Evolutionary conservation across 2,888 invertebrate species (phyloP).

Genomic region (Meiosimyza platycephala): DNA sequence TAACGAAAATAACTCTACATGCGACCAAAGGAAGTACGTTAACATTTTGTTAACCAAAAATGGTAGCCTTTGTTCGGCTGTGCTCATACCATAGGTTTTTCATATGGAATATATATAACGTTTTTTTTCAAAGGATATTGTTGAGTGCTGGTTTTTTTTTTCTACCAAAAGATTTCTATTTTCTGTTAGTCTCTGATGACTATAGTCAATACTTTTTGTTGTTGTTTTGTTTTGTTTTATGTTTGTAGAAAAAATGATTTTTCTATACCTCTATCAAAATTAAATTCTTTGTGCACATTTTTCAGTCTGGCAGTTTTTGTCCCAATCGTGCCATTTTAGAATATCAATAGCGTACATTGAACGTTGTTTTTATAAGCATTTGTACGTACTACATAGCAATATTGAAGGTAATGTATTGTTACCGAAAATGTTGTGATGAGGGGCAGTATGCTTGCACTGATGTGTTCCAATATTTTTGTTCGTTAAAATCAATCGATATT

Average conservation of each 20-base stretch:
- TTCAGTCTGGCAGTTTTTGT: conserved; percentile 40
- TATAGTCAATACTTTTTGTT: conserved; percentile 48
- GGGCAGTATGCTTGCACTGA: not conserved
- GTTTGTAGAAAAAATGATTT: conserved; percentile 39
- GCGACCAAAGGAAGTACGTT: not conserved
- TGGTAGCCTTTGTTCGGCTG: too few relatives aligned
- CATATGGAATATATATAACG: too few relatives aligned
- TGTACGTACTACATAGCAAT: not conserved
- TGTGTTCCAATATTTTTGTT: not conserved
- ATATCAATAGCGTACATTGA: conserved; percentile 42
- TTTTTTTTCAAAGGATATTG: conserved; percentile 2
- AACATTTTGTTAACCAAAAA: conserved; percentile 27
- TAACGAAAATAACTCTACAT: too few relatives aligned
- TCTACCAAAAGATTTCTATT: not conserved
- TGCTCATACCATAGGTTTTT: too few relatives aligned
- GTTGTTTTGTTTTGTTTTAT: conserved; percentile 27
- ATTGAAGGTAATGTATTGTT: too few relatives aligned
- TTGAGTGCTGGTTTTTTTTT: not conserved
- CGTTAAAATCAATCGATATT: conserved; percentile 40
- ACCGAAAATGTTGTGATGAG: not conserved
- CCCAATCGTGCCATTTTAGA: conserved; percentile 44
- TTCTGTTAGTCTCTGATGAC: conserved; percentile 43
- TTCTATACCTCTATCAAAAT: conserved; percentile 51
- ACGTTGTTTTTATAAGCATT: conserved; percentile 45
- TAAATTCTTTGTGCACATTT: conserved; percentile 45